A percentile compares a stretch with the other conserved stretches of the same genome.
These are phyloP conservation scores for Gonocerus acuteangulatus DNA, from an alignment of 2,888 invertebrate species.

Conservation along the genomic window DNA sequence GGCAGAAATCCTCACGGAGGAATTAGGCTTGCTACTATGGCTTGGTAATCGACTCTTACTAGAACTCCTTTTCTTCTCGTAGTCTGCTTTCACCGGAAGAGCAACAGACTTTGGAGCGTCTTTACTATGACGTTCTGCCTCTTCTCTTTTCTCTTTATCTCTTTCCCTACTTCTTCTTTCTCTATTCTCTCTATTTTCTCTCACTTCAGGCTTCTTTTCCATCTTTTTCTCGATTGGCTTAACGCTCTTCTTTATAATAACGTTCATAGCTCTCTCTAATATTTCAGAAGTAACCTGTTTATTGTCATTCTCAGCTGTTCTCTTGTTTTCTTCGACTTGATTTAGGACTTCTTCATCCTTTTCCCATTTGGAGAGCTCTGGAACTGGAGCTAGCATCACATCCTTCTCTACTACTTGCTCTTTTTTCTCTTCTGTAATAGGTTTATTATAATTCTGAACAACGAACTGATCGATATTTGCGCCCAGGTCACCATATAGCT, in stretches of 20 bases:
- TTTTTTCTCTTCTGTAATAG: conserved; percentile 36
- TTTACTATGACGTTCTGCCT: conserved; percentile 25
- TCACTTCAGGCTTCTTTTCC: conserved; percentile 42
- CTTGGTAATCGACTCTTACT: conserved; percentile 28
- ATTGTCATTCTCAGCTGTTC: conserved; percentile 42
- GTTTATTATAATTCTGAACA: conserved; percentile 47
- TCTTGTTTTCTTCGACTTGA: conserved; percentile 44
- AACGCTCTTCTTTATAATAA: conserved; percentile 80
- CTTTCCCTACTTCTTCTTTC: conserved; percentile 25
- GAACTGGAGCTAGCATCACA: conserved; percentile 63
- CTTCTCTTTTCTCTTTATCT: conserved; percentile 29
- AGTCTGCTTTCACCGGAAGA: conserved; percentile 29
- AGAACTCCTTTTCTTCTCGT: conserved; percentile 3
- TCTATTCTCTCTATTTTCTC: conserved; percentile 34
- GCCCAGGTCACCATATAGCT: conserved; percentile 44
- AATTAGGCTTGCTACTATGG: conserved; percentile 41
- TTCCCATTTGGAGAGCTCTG: conserved; percentile 85
- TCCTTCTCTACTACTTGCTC: conserved; percentile 44
- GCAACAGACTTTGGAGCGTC: conserved; percentile 25
- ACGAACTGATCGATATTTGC: conserved; percentile 50
- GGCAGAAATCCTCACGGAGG: conserved; percentile 57
- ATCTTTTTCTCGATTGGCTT: conserved; percentile 60
- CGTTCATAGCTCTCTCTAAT: conserved; percentile 83
- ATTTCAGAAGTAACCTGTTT: conserved; percentile 78
- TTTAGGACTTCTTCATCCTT: conserved; percentile 51